These are phyloP conservation scores for Plebejus anna DNA, from an alignment of 2,888 invertebrate species.

Conservation along the genomic window DNA sequence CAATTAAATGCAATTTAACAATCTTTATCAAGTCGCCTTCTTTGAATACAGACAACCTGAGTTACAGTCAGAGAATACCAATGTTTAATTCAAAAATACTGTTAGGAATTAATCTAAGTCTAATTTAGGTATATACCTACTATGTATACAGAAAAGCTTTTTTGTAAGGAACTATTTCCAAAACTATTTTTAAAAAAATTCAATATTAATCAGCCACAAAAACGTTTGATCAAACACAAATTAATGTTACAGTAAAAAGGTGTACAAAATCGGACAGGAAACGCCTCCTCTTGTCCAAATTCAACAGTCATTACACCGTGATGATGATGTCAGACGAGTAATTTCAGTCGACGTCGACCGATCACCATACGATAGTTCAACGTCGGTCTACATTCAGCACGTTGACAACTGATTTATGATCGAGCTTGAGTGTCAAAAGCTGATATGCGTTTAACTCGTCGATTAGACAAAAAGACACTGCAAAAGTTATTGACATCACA, in stretches of 20 bases:
- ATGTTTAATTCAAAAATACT: not conserved
- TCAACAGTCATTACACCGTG: slow-evolving; percentile 48
- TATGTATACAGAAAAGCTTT: not conserved
- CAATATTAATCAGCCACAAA: not conserved
- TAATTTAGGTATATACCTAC: no score
- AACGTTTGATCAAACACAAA: not conserved
- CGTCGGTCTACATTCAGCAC: slow-evolving; percentile 59
- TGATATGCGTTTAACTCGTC: slow-evolving; percentile 58
- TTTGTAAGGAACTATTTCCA: not conserved
- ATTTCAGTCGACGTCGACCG: slow-evolving; percentile 58
- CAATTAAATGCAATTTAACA: not conserved
- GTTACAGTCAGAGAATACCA: not conserved
- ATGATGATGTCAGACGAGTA: slow-evolving; percentile 60
- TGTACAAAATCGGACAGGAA: not conserved
- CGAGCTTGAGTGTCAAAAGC: slow-evolving; percentile 67
- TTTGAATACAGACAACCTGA: not conserved
- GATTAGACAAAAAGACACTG: slow-evolving; percentile 60
- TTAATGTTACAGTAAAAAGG: not conserved
- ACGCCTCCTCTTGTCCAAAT: slow-evolving; percentile 53
- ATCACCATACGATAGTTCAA: slow-evolving; percentile 59
- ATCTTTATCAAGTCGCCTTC: not conserved
- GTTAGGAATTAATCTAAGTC: not conserved
- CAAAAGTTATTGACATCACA: slow-evolving; percentile 60
- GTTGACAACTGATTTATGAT: slow-evolving; percentile 74
- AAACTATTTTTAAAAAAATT: not conserved